Conservation (phyloP, 2,113 vertebrate species). For the Solea senegalensis region DNA sequence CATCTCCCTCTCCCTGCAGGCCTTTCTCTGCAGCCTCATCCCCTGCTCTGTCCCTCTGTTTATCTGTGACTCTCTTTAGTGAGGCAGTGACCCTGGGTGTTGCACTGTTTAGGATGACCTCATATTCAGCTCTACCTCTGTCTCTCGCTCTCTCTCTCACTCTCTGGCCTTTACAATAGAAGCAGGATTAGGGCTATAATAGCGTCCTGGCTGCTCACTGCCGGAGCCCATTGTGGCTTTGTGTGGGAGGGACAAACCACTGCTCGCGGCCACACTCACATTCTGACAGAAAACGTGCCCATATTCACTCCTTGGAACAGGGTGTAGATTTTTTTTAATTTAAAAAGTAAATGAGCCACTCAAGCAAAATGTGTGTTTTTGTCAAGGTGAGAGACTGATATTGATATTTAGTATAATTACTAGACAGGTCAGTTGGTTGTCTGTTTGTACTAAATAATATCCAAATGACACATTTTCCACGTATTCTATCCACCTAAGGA, state of each 20-base stretch:
- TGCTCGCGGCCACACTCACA: slow-evolving; percentile 67
- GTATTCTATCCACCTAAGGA: not conserved
- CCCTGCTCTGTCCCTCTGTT: slow-evolving; percentile 55
- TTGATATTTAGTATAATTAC: not conserved
- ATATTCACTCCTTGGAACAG: slow-evolving; percentile 48
- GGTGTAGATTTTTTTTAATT: slow-evolving; percentile 29
- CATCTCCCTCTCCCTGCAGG: slow-evolving; percentile 46
- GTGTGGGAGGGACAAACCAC: slow-evolving; percentile 72
- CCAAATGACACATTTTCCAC: slow-evolving; percentile 20
- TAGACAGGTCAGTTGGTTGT: not conserved
- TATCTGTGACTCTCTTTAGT: slow-evolving; percentile 71
- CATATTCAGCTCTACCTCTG: slow-evolving; percentile 77
- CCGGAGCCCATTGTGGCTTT: slow-evolving; percentile 83
- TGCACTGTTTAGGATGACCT: slow-evolving; percentile 82
- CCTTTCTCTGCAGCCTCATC: slow-evolving; percentile 47
- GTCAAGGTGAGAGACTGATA: not conserved
- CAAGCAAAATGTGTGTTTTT: not conserved
- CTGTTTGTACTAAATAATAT: slow-evolving; percentile 3
- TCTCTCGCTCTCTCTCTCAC: slow-evolving; percentile 78
- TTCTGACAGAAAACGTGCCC: slow-evolving; percentile 69
- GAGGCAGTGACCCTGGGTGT: slow-evolving; percentile 76
- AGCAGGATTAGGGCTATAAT: slow-evolving; percentile 84
- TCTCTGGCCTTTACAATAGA: slow-evolving; percentile 73
- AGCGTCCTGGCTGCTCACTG: slow-evolving; percentile 77
- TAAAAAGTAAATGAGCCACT: not conserved